phyloP scores from a whole-genome alignment of 2,113 vertebrate species.

The Apodemus speciosus region DNA sequence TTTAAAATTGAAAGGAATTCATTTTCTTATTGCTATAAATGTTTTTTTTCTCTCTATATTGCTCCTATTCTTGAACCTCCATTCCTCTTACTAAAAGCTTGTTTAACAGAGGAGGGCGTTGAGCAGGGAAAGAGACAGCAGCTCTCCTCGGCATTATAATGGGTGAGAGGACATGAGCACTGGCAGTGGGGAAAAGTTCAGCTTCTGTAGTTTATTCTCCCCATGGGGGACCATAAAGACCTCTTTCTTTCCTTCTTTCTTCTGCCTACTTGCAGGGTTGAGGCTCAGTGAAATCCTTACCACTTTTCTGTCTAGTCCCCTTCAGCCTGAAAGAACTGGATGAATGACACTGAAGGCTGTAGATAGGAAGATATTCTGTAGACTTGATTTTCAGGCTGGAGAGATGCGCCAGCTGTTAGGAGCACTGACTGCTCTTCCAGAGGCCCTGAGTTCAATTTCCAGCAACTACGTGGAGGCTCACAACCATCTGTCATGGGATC shows the following conservation, averaged over 20 bases:
- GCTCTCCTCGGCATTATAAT: neutral
- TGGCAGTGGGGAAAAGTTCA: neutral
- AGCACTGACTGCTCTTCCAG: no score
- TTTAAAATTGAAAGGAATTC: slow-evolving; percentile 49
- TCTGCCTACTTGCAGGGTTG: neutral
- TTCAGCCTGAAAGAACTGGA: slow-evolving; percentile 10
- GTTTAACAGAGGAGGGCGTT: slow-evolving; percentile 26
- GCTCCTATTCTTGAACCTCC: neutral
- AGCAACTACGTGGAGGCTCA: no score
- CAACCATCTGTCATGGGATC: no score
- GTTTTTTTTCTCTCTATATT: neutral
- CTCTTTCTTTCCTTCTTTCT: slow-evolving; percentile 41
- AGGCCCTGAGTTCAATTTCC: no score
- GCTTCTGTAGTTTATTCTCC: neutral
- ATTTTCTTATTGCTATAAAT: slow-evolving; percentile 30
- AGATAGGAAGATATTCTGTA: neutral
- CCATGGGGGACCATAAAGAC: neutral
- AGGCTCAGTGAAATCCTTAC: slow-evolving; percentile 21
- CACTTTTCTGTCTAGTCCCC: neutral
- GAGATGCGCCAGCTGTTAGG: no score
- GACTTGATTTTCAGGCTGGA: neutral
- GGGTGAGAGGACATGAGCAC: neutral
- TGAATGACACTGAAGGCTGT: neutral
- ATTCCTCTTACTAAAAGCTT: neutral
- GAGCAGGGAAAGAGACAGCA: neutral